Base-by-base conservation (phyloP, 2,888 invertebrate genomes). In the Drosophila eohydei region DNA sequence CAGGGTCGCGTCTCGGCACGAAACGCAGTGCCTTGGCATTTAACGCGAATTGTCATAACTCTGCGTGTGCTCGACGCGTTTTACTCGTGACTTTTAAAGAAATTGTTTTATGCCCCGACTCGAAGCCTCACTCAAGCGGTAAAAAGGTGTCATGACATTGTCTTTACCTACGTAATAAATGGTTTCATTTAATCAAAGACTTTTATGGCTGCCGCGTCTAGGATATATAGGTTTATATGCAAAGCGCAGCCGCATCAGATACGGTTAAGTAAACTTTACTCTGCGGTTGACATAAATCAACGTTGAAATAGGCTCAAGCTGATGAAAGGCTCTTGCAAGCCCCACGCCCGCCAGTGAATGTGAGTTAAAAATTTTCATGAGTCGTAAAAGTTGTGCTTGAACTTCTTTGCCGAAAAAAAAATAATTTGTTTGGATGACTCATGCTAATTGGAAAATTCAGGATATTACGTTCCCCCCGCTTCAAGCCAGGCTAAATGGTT, bases 161-260 rank as follows among this genome's bases (percentile, higher is more conserved):
- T 85, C 84, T 85, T 82, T 80, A 85, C 78, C 83, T 80, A 55
- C 83, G 52, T 89, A 80, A 86, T 85, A 86, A 89, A 86, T 86
- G 88, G 85, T 80, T 89, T 88, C 88, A 88, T 86, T 86, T 86
- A 89, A 89, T 86, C 85, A 89, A 85, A 73, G 86, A 57, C 76
- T 73, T 89, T 84, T 78, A 88, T 85, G 70, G 74, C 66, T 63
- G 70, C 65, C 63, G 71, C 71, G 59, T 67, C 79, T 78, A 80
- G 72, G 78, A 78, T 74, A 78, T 76, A 89, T 75, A 6, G 32
- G 50, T 32, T 32, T 50, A 50, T 32, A 89, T 78, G 76, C 70
- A 62, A 46, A 50, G 65, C 71, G 57, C 68, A 58, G 57, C 51
- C 71, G 76, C 64, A 68, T 83, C 71, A 77, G 61, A 56, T 71